Conservation (phyloP, 1,140 invertebrate species). For the Luehdorfia chinensis region DNA sequence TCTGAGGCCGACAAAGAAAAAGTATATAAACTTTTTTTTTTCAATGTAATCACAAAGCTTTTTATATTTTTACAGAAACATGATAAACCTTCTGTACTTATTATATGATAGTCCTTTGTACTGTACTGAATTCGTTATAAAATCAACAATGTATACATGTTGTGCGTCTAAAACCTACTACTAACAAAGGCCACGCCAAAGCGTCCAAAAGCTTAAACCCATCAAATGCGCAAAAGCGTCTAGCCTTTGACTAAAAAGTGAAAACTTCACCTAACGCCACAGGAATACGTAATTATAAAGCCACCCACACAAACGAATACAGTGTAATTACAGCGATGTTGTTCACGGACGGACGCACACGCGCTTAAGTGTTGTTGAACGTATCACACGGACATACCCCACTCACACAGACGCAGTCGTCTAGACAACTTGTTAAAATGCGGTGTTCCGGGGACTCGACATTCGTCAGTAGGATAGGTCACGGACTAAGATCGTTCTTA, state of each 20-base stretch:
- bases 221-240: conserved; percentile 17
- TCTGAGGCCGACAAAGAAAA: no score
- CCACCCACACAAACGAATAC: conserved; percentile 28
- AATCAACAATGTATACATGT: conserved; percentile 15
- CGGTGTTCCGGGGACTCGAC: conserved; percentile 71
- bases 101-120: conserved; percentile 2
- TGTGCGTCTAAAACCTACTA: conserved; percentile 1
- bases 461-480: conserved; percentile 76
- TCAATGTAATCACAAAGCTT: no score
- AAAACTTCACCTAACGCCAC: conserved; percentile 18
- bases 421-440: conserved; percentile 72
- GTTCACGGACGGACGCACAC: conserved; percentile 38
- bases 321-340: conserved; percentile 24
- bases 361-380: background rate
- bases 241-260: conserved; percentile 21
- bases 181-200: conserved; percentile 5
- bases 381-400: conserved; percentile 26
- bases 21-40: no score
- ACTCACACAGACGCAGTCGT: conserved; percentile 52
- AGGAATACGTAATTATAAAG: conserved; percentile 24
- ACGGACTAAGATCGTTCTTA: conserved; percentile 55
- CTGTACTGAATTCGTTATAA: background rate
- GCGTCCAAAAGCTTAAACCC: conserved; percentile 12
- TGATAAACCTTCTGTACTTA: no score
- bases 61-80: no score